Evolutionary conservation across 2,888 invertebrate species (phyloP), one percentile per base, ranked within the genome.

Genomic region (Scrobipalpa costella): DNA sequence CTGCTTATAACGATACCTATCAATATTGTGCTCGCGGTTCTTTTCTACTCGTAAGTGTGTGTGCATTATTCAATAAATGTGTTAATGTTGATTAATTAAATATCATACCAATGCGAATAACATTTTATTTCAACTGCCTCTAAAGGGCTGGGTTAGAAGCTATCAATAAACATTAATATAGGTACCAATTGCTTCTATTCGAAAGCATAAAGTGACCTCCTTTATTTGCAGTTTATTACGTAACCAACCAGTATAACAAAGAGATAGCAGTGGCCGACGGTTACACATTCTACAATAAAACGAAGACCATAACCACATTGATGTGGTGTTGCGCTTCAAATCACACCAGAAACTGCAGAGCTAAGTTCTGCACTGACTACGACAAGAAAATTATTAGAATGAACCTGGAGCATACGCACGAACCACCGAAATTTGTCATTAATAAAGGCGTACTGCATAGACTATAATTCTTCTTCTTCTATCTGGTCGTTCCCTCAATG

Each of bases 181-280:
- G n/a, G n/a, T n/a, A n/a, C 38, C 1, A 38, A 38, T 5, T 38
- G 13, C 2, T 38, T 38, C 38, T 38, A 2, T 47, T n/a, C 13
- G 2, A 3, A 47, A 2, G 3, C n/a, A 2, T 15, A 7, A 47
- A 47, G 9, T 15, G 7, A n/a, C 1, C n/a, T n/a, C n/a, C 2
- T 33, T 52, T n/a, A n/a, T 27, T 52, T 52, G 5, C 27, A 52
- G 52, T 52, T 5, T n/a, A 27, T 5, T 74, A 69, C 68, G 61
- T 71, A 3, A 65, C 8, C 7, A 76, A 72, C 57, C 59, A 33
- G n/a, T 9, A 64, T 2, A 72, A 72, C 7, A 74, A 67, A 13
- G 64, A 57, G 15, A 57, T 74, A 15, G 70, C 68, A 0, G 11
- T 77, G 11, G 21, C 74, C 0, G 62, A 69, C 7, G 73, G 73